phyloP scores from a whole-genome alignment of 92 coral and sea anemone genomes.

The Porites lobata region DNA sequence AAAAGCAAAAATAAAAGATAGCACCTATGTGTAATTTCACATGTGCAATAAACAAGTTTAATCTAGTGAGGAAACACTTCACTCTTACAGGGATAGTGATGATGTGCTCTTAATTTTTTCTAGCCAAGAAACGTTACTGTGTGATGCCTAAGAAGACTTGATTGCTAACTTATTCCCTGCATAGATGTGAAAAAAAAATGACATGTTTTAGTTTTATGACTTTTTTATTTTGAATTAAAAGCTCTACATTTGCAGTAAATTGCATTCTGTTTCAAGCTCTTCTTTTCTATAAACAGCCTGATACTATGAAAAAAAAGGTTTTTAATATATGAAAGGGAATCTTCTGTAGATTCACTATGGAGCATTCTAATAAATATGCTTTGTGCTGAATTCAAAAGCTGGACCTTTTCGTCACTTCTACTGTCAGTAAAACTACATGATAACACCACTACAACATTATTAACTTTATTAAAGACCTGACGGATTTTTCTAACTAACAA shows the following conservation, averaged over 20 bases:
- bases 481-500: not conserved
- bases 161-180: not conserved
- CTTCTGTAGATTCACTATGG: not conserved
- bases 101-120: too few species aligned
- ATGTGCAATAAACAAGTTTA: not conserved
- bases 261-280: not conserved
- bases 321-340: too few species aligned
- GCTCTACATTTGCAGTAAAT: slow-evolving; percentile 8
- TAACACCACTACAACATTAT: not conserved
- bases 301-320: not conserved
- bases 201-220: not conserved
- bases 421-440: not conserved
- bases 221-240: slow-evolving; percentile 7
- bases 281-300: not conserved
- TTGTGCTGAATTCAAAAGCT: not conserved
- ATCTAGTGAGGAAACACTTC: not conserved
- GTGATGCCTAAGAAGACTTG: not conserved
- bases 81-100: not conserved
- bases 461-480: not conserved
- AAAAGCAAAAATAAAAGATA: slow-evolving; percentile 36
- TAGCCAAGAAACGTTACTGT: not conserved
- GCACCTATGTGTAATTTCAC: not conserved
- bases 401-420: not conserved
- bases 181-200: not conserved
- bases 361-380: not conserved